Evolutionary conservation across 2,888 invertebrate genomes (phyloP).

Genomic region (Pimpla rufipes): DNA sequence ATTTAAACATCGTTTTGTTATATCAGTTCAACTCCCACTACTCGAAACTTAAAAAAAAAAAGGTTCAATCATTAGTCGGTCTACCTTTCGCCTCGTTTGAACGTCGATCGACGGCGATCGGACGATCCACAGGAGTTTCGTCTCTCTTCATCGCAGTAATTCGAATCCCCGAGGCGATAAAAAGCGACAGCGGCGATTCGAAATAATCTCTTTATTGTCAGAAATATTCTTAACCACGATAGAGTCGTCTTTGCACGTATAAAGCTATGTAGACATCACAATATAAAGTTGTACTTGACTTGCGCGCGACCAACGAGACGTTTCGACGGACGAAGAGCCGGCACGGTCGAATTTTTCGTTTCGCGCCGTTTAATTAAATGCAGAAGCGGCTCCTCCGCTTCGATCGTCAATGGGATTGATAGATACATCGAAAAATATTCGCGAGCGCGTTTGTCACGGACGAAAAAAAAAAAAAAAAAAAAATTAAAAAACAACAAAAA

Average conservation of each 20-base stretch:
- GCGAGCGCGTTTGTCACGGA: background rate
- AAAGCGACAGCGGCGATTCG: background rate
- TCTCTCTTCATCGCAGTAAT: background rate
- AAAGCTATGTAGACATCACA: slow-evolving; percentile 56
- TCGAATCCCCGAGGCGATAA: background rate
- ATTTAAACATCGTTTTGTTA: too few species aligned
- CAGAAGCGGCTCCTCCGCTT: slow-evolving; percentile 24
- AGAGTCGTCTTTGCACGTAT: slow-evolving; percentile 20
- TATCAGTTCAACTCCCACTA: too few species aligned
- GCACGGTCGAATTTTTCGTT: slow-evolving; percentile 7
- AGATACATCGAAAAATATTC: slow-evolving; percentile 35
- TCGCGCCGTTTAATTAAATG: slow-evolving; percentile 60
- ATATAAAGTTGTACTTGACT: slow-evolving; percentile 55
- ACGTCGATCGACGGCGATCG: too few species aligned
- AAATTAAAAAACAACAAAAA: too few species aligned
- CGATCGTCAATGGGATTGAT: background rate
- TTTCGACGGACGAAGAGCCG: slow-evolving; percentile 13
- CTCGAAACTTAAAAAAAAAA: too few species aligned
- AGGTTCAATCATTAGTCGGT: too few species aligned
- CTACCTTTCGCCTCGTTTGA: too few species aligned
- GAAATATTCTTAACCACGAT: slow-evolving; percentile 51
- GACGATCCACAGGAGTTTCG: too few species aligned
- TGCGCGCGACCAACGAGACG: slow-evolving; percentile 3
- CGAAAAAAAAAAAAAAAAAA: slow-evolving; percentile 14
- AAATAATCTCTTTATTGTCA: slow-evolving; percentile 62